These are phyloP conservation scores for Crocodylus rhombifer DNA, from an alignment of 2,797 vertebrate genomes.

Conservation along the genomic window DNA sequence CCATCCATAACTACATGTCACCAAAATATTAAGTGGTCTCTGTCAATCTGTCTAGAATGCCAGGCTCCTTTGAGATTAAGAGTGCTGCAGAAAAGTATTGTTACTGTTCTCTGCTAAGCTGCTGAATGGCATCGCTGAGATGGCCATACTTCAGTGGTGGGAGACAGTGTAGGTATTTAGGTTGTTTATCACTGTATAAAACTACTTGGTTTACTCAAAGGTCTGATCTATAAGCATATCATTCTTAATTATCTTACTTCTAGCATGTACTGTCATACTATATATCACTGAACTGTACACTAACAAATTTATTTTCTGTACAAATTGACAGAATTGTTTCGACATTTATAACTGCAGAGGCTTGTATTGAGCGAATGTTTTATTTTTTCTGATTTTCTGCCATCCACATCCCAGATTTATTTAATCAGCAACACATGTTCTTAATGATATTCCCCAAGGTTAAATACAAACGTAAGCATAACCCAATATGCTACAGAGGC, in stretches of 20 bases:
- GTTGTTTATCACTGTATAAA: not conserved
- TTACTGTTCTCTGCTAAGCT: not conserved
- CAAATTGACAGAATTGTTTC: slow-evolving; percentile 25
- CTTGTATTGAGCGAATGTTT: slow-evolving; percentile 37
- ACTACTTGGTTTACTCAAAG: not conserved
- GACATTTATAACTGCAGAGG: slow-evolving; percentile 32
- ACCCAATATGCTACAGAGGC: not conserved
- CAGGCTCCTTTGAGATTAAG: slow-evolving; percentile 7
- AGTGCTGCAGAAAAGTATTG: not conserved
- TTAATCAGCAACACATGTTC: slow-evolving; percentile 46
- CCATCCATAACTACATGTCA: not conserved
- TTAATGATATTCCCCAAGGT: slow-evolving; percentile 49
- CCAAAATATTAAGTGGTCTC: not conserved
- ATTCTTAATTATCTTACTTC: not conserved
- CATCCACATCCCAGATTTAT: slow-evolving; percentile 29
- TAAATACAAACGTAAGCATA: slow-evolving; percentile 5
- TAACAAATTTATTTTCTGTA: slow-evolving; percentile 11
- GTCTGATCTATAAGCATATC: not conserved
- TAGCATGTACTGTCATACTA: not conserved
- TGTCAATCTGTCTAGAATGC: not conserved
- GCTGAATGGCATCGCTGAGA: not conserved
- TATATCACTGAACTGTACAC: not conserved
- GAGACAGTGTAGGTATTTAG: not conserved
- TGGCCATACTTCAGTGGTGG: not conserved
- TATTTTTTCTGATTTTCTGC: slow-evolving; percentile 42